These are phyloP conservation scores for Notiomystis cincta DNA, from an alignment of 2,113 vertebrate species.

Conservation along the genomic window DNA sequence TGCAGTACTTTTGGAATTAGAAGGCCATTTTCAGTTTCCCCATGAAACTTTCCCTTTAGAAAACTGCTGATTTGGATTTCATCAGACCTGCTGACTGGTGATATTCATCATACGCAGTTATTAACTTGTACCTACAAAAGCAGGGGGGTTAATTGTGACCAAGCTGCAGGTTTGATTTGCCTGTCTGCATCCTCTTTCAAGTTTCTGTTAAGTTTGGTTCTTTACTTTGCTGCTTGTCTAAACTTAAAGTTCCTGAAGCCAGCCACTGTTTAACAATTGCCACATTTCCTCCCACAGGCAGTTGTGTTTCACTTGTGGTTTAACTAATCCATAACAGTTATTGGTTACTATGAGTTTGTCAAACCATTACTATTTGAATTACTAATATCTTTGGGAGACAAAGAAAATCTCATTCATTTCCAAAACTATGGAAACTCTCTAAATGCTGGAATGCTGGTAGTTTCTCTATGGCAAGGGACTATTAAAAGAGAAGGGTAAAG, in stretches of 20 bases:
- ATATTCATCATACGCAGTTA: not conserved
- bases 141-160: not conserved
- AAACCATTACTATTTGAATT: conserved; percentile 31
- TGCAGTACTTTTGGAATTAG: not conserved
- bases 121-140: not conserved
- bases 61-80: not conserved
- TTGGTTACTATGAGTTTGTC: conserved; percentile 1
- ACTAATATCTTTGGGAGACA: conserved; percentile 14
- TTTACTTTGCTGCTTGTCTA: not conserved
- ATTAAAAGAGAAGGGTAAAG: conserved; percentile 9
- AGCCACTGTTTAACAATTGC: conserved; percentile 34
- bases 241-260: conserved; percentile 13
- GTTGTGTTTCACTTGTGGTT: conserved; percentile 32
- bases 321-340: conserved; percentile 29
- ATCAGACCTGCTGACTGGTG: not conserved
- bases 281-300: conserved; percentile 27
- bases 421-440: not conserved
- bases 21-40: not conserved
- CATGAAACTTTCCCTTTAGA: not conserved
- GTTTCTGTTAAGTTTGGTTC: not conserved
- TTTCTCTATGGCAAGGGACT: conserved; percentile 15
- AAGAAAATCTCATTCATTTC: conserved; percentile 35
- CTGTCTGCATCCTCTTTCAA: not conserved
- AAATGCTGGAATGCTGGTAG: not conserved
- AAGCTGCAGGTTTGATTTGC: not conserved